These are phyloP conservation scores for Gonocerus acuteangulatus DNA, from an alignment of 2,888 invertebrate species.

Conservation along the genomic window DNA sequence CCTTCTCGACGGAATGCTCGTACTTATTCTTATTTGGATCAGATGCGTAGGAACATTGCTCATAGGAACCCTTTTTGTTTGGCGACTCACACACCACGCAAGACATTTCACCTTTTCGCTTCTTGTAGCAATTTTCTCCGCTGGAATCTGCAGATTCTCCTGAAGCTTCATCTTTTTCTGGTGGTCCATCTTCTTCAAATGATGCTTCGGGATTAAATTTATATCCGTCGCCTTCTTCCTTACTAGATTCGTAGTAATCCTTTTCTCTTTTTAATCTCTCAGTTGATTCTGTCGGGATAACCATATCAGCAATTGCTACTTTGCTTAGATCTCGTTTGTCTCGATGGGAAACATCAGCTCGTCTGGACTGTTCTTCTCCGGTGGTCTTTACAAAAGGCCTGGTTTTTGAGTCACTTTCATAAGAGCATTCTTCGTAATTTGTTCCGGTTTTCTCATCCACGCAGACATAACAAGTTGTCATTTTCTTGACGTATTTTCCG, in stretches of 20 bases:
- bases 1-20: conserved; percentile 41
- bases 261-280: conserved; percentile 28
- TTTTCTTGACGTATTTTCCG: conserved; percentile 21
- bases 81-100: conserved; percentile 68
- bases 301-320: background rate
- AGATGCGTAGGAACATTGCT: conserved; percentile 70
- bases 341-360: conserved; percentile 4
- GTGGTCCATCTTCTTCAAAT: conserved; percentile 27
- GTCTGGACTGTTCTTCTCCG: conserved; percentile 29
- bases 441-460: conserved; percentile 66
- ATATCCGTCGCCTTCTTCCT: conserved; percentile 36
- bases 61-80: conserved; percentile 66
- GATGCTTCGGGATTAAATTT: conserved; percentile 44
- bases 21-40: conserved; percentile 60
- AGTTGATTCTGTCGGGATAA: background rate
- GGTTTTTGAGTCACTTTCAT: conserved; percentile 60
- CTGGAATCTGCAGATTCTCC: conserved; percentile 25
- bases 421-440: conserved; percentile 73
- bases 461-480: conserved; percentile 56
- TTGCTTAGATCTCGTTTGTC: conserved; percentile 4
- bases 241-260: conserved; percentile 28
- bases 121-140: conserved; percentile 27
- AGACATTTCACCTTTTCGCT: conserved; percentile 32
- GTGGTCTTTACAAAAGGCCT: conserved; percentile 38
- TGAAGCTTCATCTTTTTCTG: conserved; percentile 18